Percentiles rank a stretch among this genome's conserved stretches.
Evolutionary conservation across 2,888 invertebrate genomes (phyloP).

Genomic region (Sphecodes monilicornis): DNA sequence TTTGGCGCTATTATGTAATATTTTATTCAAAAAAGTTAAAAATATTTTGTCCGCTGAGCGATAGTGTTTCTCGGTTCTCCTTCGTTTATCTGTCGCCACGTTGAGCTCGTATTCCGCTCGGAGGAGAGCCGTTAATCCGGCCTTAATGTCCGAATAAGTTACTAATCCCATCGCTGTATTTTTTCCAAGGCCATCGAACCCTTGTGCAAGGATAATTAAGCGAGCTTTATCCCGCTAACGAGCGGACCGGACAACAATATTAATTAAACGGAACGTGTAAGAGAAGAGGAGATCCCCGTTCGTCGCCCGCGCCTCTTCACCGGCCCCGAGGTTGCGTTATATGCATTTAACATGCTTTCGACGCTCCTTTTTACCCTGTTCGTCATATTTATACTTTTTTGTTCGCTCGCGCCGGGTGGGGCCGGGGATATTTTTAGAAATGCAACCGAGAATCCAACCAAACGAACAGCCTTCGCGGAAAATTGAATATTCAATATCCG

Average conservation of each 20-base stretch:
- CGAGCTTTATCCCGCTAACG: slow-evolving; percentile 24
- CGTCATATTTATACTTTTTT: background rate
- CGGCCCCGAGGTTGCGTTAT: background rate
- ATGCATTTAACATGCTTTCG: slow-evolving; percentile 18
- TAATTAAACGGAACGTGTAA: slow-evolving; percentile 15
- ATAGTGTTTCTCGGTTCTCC: too few relatives aligned
- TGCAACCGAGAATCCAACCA: background rate
- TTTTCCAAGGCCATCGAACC: slow-evolving; percentile 19
- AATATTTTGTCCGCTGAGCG: too few relatives aligned
- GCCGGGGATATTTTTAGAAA: background rate
- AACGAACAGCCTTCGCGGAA: background rate
- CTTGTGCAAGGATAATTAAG: slow-evolving; percentile 27
- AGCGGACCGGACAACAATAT: slow-evolving; percentile 13
- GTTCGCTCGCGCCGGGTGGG: background rate
- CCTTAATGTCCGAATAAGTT: slow-evolving; percentile 32
- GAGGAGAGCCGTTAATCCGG: slow-evolving; percentile 36
- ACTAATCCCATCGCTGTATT: slow-evolving; percentile 28
- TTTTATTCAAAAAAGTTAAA: too few relatives aligned
- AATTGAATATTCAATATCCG: slow-evolving; percentile 24
- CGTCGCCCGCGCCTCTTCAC: background rate
- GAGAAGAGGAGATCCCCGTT: background rate
- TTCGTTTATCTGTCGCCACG: background rate
- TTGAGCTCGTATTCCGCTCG: background rate
- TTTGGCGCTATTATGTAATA: too few relatives aligned
- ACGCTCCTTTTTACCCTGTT: background rate